Evolutionary conservation across 2,797 vertebrate genomes (phyloP), one percentile per base, ranked within the genome.

Genomic region (Argyrosomus regius): DNA sequence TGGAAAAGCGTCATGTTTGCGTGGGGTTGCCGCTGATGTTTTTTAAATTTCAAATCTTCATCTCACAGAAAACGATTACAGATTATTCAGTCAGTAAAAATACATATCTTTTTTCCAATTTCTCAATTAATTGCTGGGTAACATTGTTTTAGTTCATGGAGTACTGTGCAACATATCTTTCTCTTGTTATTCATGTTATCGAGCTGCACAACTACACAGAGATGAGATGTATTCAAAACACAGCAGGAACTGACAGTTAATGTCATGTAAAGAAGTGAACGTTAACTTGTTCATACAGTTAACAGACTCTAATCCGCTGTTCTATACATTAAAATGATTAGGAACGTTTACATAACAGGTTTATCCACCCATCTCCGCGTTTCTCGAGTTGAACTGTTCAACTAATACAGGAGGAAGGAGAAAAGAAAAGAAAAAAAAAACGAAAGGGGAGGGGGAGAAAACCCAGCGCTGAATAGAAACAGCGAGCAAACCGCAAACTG

Each of bases 401-500:
- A 83, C 73, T 87, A 89, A 80, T 46, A 74, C 10, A 20, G 49
- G 16, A 53, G 17, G 10, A 18, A 3, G 35, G 9, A 39, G 35
- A 10, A 50, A 20, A 50, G 3, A 64, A 75, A n/a, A n/a, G n/a
- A n/a, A 2, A 14, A 3, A 43, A 52, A 60, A 43, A 5, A 56
- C 60, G 3, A 57, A 43, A 22, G 3, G 22, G 3, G 22, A 9
- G 35, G 35, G 1, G 6, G 12, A 48, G 63, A 60, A 53, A 56
- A 72, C 35, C n/a, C 45, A 1, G 13, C 1, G 1, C 1, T 56
- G 67, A 82, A 82, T 18, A 61, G 75, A 75, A 80, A 80, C 53
- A 41, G 41, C 26, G 54, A 67, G 76, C 61, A 49, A 72, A 85
- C 65, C 22, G 12, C 70, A 74, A 78, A 72, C 73, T 70, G 75